Evolutionary conservation across 2,888 invertebrate species (phyloP), one percentile per base, ranked within the genome.

Genomic region (Timema cristinae): DNA sequence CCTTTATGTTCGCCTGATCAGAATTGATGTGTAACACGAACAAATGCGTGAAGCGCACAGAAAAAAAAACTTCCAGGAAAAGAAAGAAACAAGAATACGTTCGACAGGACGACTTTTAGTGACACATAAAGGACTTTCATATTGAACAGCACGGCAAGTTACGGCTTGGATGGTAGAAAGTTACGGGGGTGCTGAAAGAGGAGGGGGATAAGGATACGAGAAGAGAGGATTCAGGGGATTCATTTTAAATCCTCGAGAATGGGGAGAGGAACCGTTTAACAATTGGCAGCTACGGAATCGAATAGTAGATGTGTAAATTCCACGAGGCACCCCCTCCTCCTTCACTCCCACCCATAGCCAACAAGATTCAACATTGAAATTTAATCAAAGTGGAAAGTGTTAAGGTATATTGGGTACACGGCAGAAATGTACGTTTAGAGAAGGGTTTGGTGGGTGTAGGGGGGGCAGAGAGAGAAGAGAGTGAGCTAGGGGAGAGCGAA

Each of bases 211-310:
- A 32, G 32, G 32, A 32, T 32, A 32, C 32, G 32, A 32, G 32
- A 32, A 32, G 32, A 32, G 32, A 32, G 32, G 32, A 32, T 32
- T 54, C 54, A 13, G 11, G 47, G 63, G 63, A 63, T 63, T 48
- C 63, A 63, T 63, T 63, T 63, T 47, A 63, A 63, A 63, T 63
- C 63, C 54, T 32, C 63, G 63, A 32, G 63, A 47, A 63, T 32
- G 47, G 11, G 54, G 63, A 47, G 47, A 63, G 63, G 63, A n/a
- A 63, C 63, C 63, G 63, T 63, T 63, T 63, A 63, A 63, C 63
- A 63, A 63, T 63, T 63, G 63, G 63, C 63, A 63, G 63, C 63
- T 63, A 63, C 63, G 47, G 63, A 63, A 63, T 63, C 63, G 63
- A 63, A 63, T 63, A 48, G 63, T 32, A 63, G 63, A 63, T 63